Evolutionary conservation across 1,140 invertebrate species (phyloP).

Genomic region (Steinernema khuongi): DNA sequence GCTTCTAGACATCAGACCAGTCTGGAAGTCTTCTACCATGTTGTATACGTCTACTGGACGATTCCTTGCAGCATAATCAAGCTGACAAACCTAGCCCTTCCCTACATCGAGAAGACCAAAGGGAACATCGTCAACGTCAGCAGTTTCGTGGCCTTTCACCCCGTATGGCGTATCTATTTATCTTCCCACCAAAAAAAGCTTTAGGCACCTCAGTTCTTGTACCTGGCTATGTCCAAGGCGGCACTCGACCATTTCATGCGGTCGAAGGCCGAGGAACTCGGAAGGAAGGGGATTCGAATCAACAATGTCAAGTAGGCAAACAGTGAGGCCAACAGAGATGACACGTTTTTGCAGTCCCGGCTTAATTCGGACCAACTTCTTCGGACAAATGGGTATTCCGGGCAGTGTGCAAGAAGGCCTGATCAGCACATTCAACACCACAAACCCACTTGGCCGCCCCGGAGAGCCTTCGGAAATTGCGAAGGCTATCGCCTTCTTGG

Average conservation of each 20-base stretch:
- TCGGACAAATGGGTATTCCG: not conserved
- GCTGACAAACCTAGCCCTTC: slow-evolving; percentile 75
- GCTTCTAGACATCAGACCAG: not conserved
- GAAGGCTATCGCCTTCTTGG: slow-evolving; percentile 22
- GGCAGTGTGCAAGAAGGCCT: not conserved
- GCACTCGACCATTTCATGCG: not conserved
- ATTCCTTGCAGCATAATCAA: slow-evolving; percentile 66
- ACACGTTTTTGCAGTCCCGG: slow-evolving; percentile 11
- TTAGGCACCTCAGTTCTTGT: not conserved
- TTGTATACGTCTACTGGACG: not conserved
- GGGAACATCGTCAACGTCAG: slow-evolving; percentile 85
- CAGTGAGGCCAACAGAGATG: not conserved
- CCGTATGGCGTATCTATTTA: not conserved
- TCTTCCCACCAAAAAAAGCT: not conserved
- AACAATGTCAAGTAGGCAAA: not conserved
- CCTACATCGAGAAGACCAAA: slow-evolving; percentile 74
- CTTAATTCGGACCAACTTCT: slow-evolving; percentile 21
- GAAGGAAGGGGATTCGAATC: not conserved
- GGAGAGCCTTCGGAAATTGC: slow-evolving; percentile 25
- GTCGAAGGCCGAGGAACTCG: not conserved
- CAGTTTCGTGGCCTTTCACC: slow-evolving; percentile 72
- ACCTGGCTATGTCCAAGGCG: not conserved
- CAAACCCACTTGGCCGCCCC: not conserved
- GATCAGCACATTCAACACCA: not conserved
- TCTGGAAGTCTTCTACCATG: not conserved